Base-by-base conservation (phyloP, 2,888 invertebrate species). In the Herminia tarsipennalis region DNA sequence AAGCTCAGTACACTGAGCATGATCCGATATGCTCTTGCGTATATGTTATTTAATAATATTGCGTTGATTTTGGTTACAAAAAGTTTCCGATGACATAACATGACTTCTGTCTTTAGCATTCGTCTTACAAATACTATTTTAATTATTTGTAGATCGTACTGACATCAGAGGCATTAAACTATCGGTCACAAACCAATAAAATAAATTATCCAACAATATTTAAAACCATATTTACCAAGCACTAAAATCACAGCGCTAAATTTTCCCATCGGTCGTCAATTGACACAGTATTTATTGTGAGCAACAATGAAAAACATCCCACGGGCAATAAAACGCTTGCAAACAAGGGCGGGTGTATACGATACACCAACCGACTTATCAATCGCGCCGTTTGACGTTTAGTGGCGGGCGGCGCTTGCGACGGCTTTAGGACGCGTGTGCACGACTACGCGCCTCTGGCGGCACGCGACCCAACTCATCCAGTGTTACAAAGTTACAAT, bases 361-460 rank as follows among this genome's bases (percentile, higher is more conserved):
- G n/a, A n/a, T n/a, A 56, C 53, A 68, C 70, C 56, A 64, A 66
- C 73, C 28, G 76, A 80, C 80, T 82, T 83, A 84, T 88, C 86
- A 85, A 81, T 83, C 81, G 81, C 68, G 56, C 58, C 73, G 76
- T 76, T 81, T 86, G 85, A 85, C 86, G 76, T 85, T 85, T 83
- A 83, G 83, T 83, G 85, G 83, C 76, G 76, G 65, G 50, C 51
- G 78, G 59, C 78, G 57, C 78, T 46, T 59, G 63, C 40, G 76
- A 63, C 48, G 76, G 86, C 82, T 88, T 86, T 84, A 44, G 44
- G 76, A 44, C 78, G 81, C 81, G 83, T 81, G 86, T 70, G 54
- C 55, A 64, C 66, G 32, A 21, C 36, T 14, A 25, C 53, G 63
- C 75, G 39, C 39, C 76, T 56, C 51, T 27, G 75, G 73, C 71